Conservation (phyloP, 2,888 invertebrate species). For the Drosophila sordidula region DNA sequence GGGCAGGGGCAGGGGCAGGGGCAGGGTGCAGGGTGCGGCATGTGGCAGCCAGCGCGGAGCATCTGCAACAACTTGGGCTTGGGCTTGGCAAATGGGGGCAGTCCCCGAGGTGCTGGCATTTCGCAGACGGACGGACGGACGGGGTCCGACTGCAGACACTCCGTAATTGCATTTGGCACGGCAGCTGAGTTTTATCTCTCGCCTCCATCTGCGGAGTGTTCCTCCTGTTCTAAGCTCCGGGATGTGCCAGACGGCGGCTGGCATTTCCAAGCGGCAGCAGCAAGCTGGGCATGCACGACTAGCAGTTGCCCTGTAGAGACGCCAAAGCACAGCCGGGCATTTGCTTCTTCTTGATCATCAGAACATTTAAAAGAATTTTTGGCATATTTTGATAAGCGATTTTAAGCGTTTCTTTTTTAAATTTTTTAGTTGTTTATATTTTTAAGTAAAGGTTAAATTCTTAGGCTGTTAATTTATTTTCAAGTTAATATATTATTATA, state of each 20-base stretch:
- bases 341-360: no score
- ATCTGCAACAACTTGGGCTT: no score
- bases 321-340: no score
- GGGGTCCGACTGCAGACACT: conserved; percentile 16
- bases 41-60: conserved; percentile 29
- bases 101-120: conserved; percentile 71
- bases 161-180: conserved; percentile 66
- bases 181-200: conserved; percentile 16
- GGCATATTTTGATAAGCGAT: no score
- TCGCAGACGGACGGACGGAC: not conserved
- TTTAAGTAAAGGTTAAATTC: no score
- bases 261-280: conserved; percentile 35
- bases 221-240: conserved; percentile 27
- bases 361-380: no score
- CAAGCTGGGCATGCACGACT: no score
- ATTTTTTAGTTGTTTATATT: no score
- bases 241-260: conserved; percentile 57
- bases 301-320: no score
- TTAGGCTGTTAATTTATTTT: no score
- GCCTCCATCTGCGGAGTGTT: conserved; percentile 10
- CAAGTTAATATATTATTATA: no score
- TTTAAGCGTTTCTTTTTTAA: no score
- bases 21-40: not conserved
- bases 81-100: conserved; percentile 1
- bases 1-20: not conserved